phyloP scores from a whole-genome alignment of 1,140 invertebrate genomes.

The Ditylenchus dipsaci region DNA sequence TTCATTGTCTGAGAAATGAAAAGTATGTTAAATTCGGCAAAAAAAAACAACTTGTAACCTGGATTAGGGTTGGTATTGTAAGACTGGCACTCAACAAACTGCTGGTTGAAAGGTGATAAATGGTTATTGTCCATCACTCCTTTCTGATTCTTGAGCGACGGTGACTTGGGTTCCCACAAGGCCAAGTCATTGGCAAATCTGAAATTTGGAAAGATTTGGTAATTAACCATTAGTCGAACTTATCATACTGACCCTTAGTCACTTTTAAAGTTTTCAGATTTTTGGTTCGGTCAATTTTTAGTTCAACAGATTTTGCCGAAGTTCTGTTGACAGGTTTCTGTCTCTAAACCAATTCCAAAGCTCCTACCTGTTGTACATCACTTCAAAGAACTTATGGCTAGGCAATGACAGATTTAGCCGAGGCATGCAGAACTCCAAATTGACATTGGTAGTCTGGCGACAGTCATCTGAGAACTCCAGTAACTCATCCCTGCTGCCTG shows the following conservation, averaged over 20 bases:
- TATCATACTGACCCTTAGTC: no score
- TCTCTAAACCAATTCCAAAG: background rate
- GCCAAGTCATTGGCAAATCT: slow-evolving; percentile 48
- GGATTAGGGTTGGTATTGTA: background rate
- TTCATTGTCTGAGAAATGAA: background rate
- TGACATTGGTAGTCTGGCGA: slow-evolving; percentile 21
- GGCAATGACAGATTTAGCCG: slow-evolving; percentile 33
- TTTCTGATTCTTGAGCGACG: slow-evolving; percentile 17
- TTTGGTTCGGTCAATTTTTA: no score
- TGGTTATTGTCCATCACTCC: slow-evolving; percentile 1
- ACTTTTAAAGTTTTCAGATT: no score
- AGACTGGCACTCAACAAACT: slow-evolving; percentile 23
- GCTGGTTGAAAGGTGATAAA: slow-evolving; percentile 1
- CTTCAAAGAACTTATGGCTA: slow-evolving; percentile 39
- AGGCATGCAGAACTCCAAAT: slow-evolving; percentile 30
- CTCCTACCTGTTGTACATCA: slow-evolving; percentile 39
- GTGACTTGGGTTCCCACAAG: slow-evolving; percentile 36
- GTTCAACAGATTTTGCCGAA: no score
- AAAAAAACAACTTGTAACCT: no score
- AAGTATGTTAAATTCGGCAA: no score
- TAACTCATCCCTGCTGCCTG: slow-evolving; percentile 29
- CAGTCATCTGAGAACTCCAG: slow-evolving; percentile 33
- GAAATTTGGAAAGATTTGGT: background rate
- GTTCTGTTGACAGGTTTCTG: no score
- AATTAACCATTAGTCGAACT: background rate